Evolutionary conservation across 1,140 invertebrate species (phyloP), one percentile per base, ranked within the genome.

Genomic region (Diprion similis): DNA sequence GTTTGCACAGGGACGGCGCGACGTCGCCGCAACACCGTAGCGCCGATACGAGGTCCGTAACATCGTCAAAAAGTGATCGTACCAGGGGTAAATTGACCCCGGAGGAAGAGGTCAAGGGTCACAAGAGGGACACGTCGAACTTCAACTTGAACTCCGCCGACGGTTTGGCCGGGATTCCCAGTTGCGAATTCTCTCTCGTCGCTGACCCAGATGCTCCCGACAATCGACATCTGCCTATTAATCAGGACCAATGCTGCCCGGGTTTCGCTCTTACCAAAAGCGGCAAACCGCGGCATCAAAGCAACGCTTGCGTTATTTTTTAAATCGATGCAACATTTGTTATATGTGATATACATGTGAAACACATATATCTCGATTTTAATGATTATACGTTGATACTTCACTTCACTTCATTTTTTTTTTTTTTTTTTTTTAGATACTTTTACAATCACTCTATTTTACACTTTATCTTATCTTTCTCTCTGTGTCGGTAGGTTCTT

Each of bases 1-100:
- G 90, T 68, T 78, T 89, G 17, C 90, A 90, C 73, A 85, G 89
- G 64, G 80, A 87, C 67, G 83, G 80, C 64, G 64, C 82, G 59
- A 78, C 82, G 0, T 77, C 78, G 0, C 74, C 0, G 64, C 46
- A 0, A 81, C 81, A 10, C 80, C 77, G 24, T 80, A 76, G 76
- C 19, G 51, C 74, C 19, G 77, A 47, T 0, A 76, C 76, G 0
- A 83, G 80, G 18, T 81, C 79, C 15, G 80, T 77, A 0, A 79
- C 79, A 4, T 59, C 51, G 51, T 59, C 11, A 4, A 59, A 59
- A 47, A 17, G 37, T 19, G 46, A 71, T 10, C 45, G 10, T 45
- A 37, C 24, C 59, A 66, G 24, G 24, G 51, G 73, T 11, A 13
- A 24, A 47, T 46, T 6, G 17, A 65, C 17, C 17, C 47, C 51